These are phyloP conservation scores for Synanthedon andrenaeformis DNA, from an alignment of 2,888 invertebrate species.

Conservation along the genomic window DNA sequence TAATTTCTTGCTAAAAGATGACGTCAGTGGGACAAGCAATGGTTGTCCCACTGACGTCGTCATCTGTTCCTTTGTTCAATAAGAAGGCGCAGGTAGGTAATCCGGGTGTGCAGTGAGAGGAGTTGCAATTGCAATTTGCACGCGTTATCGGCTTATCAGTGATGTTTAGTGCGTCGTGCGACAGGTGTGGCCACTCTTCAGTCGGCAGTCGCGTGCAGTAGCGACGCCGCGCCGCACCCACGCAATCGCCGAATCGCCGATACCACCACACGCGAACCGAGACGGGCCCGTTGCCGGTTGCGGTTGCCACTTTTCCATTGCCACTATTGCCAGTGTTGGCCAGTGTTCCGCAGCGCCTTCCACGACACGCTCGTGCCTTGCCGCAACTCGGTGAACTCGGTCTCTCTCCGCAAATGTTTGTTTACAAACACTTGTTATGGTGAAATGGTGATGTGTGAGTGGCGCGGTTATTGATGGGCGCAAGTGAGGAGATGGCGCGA, in stretches of 20 bases:
- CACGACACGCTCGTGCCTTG: conserved; percentile 28
- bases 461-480: conserved; percentile 3
- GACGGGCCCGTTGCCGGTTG: background rate
- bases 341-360: conserved; percentile 49
- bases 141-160: conserved; percentile 25
- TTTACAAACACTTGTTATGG: conserved; percentile 17
- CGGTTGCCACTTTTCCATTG: background rate
- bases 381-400: background rate
- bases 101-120: background rate
- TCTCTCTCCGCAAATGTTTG: conserved; percentile 2
- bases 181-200: conserved; percentile 17
- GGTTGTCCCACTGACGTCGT: too few species aligned
- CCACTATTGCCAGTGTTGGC: conserved; percentile 22
- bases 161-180: conserved; percentile 16
- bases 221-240: conserved; percentile 5
- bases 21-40: background rate
- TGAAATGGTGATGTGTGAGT: conserved; percentile 14
- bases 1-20: background rate
- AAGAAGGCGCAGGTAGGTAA: too few species aligned
- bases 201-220: conserved; percentile 8
- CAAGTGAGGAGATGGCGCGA: conserved; percentile 41
- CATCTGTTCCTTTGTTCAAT: too few species aligned
- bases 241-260: background rate
- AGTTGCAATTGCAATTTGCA: background rate
- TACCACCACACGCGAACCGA: background rate